Base-by-base conservation (phyloP, 2,113 vertebrate genomes). In the Halcyon senegalensis region DNA sequence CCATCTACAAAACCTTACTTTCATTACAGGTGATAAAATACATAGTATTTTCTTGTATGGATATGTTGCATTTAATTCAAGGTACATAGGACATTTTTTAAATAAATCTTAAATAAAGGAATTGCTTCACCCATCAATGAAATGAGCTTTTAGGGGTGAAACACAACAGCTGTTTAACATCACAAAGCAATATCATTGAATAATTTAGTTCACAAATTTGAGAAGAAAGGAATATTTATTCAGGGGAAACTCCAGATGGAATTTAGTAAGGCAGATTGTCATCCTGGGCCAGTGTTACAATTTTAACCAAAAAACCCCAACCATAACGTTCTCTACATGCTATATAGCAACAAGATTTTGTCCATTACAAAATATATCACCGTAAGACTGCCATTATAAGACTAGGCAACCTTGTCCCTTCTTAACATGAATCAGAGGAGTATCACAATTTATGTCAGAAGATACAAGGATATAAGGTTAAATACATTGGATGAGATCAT, bases 121-220 rank as follows among this genome's bases (percentile, higher is more conserved):
- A 93, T 72, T 93, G 13, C 53, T 86, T 94, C 48, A 90, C 51
- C 51, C 17, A 1, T 93, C 92, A 92, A 60, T 89, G 60, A 94
- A 94, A 72, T 70, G 68, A 84, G 39, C 35, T 92, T 93, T 96
- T 81, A 77, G 68, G 33, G 68, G 53, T 94, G 93, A 96, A 96
- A 89, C 60, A 84, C 83, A 96, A 86, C 93, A 96, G 83, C 88
- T 94, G 92, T 87, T 96, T 94, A 93, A 95, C 86, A 94, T 92
- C 95, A 96, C 76, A 95, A 80, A 94, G 83, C 51, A 94, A 37
- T 88, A 84, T 78, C 83, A 90, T 95, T 91, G 93, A 96, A 95
- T 95, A 96, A 94, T 97, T 96, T 95, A 93, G 89, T 80, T 89
- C 89, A 89, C 77, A 96, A 96, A 94, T 89, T 79, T 85, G 56